Conservation (phyloP, 2,113 vertebrate genomes). For the Ciconia maguari region DNA sequence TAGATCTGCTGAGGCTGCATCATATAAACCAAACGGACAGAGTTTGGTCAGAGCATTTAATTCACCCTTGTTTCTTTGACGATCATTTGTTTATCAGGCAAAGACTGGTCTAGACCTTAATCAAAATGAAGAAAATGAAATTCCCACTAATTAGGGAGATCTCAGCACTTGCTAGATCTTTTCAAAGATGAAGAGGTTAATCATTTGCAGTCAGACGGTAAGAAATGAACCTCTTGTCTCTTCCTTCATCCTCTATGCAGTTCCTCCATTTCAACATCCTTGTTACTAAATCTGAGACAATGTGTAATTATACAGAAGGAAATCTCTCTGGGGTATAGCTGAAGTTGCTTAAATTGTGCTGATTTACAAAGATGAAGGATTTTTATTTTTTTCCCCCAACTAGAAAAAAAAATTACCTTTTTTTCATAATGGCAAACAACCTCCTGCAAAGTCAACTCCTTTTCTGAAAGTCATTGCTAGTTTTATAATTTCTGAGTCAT, state of each 20-base stretch:
- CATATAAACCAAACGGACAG: neutral
- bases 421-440: conserved; percentile 74
- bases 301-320: conserved; percentile 73
- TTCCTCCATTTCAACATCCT: conserved; percentile 58
- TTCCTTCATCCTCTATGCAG: conserved; percentile 40
- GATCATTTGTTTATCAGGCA: conserved; percentile 51
- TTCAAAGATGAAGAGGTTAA: conserved; percentile 65
- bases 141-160: conserved; percentile 41
- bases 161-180: conserved; percentile 57
- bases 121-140: conserved; percentile 54
- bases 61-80: conserved; percentile 35
- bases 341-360: conserved; percentile 75
- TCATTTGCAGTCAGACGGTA: conserved; percentile 47
- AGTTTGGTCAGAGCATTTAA: conserved; percentile 3
- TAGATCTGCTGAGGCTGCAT: conserved; percentile 3
- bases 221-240: conserved; percentile 59
- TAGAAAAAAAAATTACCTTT: conserved; percentile 63
- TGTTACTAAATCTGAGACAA: conserved; percentile 64
- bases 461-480: conserved; percentile 83
- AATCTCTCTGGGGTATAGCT: conserved; percentile 72
- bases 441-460: conserved; percentile 84
- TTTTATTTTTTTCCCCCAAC: conserved; percentile 42
- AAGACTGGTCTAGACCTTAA: conserved; percentile 37
- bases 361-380: conserved; percentile 76
- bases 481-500: conserved; percentile 89